Evolutionary conservation across 2,113 vertebrate species (phyloP), one percentile per base, ranked within the genome.

Genomic region (Isurus oxyrinchus): DNA sequence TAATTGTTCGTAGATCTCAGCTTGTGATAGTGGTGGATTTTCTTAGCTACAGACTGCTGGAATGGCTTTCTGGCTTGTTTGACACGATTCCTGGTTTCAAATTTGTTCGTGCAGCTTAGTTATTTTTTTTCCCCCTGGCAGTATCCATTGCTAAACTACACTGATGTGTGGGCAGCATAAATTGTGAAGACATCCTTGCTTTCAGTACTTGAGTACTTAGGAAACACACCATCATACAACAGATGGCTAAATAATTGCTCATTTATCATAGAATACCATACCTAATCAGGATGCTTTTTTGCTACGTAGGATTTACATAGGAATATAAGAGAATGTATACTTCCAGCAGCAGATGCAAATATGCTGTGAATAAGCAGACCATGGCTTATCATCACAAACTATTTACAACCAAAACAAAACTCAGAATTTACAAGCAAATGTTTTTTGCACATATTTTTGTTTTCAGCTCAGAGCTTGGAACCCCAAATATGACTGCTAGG

Each of bases 181-280:
- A 40, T 88, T 49, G 93, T 79, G 19, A 63, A 94, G 53, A 94
- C 96, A 96, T 63, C 55, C 27, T 59, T 59, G 95, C 96, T 96
- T 66, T 3, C 94, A 96, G 59, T 96, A 97, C 96, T 96, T 91
- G 90, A 97, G 96, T 61, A 96, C 94, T 96, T 96, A 63, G 91
- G 96, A 97, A 97, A 96, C 94, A 96, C 96, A 96, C 96, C 96
- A 96, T 96, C 96, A 96, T 94, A 96, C 93, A 97, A 96, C 97
- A 97, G 97, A 97, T 97, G 97, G 97, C 96, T 95, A 59, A 95
- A 95, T 97, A 97, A 97, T 97, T 97, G 96, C 96, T 96, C 97
- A 97, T 97, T 97, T 97, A 97, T 97, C 97, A 97, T 96, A 96
- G 96, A 96, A 91, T 94, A 96, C 66, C 96, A 96, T 96, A 61